Evolutionary conservation across 2,113 vertebrate species (phyloP).

Genomic region (Syngnathoides biaculeatus): DNA sequence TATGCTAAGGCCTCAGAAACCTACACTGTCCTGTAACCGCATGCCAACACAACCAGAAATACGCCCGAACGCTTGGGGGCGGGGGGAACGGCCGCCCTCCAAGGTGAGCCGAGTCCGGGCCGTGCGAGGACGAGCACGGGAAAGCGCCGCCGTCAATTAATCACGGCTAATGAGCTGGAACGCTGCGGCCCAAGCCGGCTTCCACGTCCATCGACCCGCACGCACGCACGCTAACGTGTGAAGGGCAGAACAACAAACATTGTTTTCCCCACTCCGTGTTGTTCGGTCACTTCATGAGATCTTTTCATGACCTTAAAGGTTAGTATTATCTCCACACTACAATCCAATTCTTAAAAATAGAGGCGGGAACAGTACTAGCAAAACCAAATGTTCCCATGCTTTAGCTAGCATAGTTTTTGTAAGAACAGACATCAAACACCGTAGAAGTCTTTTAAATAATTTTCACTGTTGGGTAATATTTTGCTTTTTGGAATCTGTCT

Average conservation of each 20-base stretch:
- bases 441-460: too few relatives aligned
- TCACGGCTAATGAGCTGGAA: slow-evolving; percentile 81
- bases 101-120: slow-evolving; percentile 73
- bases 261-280: slow-evolving; percentile 16
- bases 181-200: slow-evolving; percentile 63
- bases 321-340: too few relatives aligned
- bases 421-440: too few relatives aligned
- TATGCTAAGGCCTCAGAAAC: too few relatives aligned
- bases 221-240: slow-evolving; percentile 40
- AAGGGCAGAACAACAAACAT: slow-evolving; percentile 41
- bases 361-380: neutral
- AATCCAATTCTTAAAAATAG: neutral
- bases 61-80: neutral
- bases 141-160: slow-evolving; percentile 77
- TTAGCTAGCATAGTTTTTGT: too few relatives aligned
- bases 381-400: too few relatives aligned
- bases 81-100: slow-evolving; percentile 56
- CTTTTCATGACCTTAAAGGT: neutral
- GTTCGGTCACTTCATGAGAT: slow-evolving; percentile 16
- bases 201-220: slow-evolving; percentile 61
- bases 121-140: slow-evolving; percentile 77
- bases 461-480: neutral
- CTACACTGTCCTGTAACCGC: neutral
- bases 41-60: neutral
- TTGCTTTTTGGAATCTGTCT: neutral